These are phyloP conservation scores for Ceratothoa steindachneri DNA, from an alignment of 2,888 invertebrate genomes.

Conservation along the genomic window DNA sequence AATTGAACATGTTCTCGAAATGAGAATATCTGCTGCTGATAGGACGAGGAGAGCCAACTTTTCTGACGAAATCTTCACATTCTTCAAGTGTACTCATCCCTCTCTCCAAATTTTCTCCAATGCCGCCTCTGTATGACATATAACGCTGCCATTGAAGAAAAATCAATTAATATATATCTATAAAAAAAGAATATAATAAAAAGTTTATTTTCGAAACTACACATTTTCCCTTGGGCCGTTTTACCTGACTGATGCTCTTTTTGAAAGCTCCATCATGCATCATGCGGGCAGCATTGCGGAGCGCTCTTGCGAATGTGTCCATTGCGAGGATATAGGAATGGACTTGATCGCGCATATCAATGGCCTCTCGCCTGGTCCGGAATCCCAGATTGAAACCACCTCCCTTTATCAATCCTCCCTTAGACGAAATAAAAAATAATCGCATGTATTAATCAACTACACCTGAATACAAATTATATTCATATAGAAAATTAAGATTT, in stretches of 20 bases:
- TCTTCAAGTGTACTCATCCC: conserved; percentile 35
- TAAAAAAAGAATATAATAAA: too few species aligned
- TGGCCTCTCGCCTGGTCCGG: conserved; percentile 30
- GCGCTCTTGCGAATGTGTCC: conserved; percentile 43
- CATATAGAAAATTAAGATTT: too few species aligned
- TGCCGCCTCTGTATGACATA: conserved; percentile 51
- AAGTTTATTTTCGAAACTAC: too few species aligned
- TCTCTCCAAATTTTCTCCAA: conserved; percentile 37
- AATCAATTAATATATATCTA: too few species aligned
- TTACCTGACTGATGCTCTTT: conserved; percentile 34
- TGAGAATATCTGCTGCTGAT: conserved; percentile 28
- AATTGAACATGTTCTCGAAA: conserved; percentile 26
- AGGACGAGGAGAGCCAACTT: conserved; percentile 32
- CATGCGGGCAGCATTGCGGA: conserved; percentile 31
- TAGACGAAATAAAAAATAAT: not conserved
- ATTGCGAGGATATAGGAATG: conserved; percentile 45
- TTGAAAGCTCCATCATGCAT: conserved; percentile 35
- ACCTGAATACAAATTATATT: too few species aligned
- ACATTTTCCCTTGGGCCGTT: too few species aligned
- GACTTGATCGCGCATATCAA: conserved; percentile 37
- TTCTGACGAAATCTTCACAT: too few species aligned
- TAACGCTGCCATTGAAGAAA: too few species aligned
- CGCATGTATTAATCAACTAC: too few species aligned
- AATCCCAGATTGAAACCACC: conserved; percentile 38
- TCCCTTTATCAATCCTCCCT: conserved; percentile 35